These are phyloP conservation scores for Leptatherina wallacei DNA, from an alignment of 2,797 vertebrate genomes.

Conservation along the genomic window DNA sequence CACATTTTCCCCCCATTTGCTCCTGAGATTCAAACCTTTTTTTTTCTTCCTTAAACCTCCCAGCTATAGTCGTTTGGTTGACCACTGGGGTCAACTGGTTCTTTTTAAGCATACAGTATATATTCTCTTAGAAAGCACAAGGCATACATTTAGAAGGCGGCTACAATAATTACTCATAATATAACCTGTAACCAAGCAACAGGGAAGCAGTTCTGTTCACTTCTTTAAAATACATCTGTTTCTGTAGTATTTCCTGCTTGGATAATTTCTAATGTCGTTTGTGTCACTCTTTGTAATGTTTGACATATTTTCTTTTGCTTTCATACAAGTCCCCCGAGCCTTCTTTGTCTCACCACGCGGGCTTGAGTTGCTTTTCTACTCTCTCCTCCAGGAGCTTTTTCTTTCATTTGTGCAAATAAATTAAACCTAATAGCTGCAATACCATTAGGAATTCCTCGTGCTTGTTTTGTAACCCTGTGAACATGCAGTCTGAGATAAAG, in stretches of 20 bases:
- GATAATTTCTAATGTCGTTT: constrained; percentile 51
- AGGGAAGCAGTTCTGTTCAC: constrained; percentile 12
- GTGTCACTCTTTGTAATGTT: constrained; percentile 49
- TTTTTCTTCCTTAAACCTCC: constrained; percentile 12
- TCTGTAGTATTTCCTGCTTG: constrained; percentile 30
- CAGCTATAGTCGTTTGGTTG: constrained; percentile 37
- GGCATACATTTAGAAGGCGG: constrained; percentile 4
- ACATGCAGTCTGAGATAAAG: constrained; percentile 32
- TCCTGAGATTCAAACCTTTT: constrained; percentile 33
- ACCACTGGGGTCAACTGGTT: constrained; percentile 39
- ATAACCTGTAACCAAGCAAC: constrained; percentile 21
- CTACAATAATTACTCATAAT: constrained; percentile 5
- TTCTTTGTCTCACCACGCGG: constrained; percentile 53
- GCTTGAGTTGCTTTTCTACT: constrained; percentile 31
- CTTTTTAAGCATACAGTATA: constrained; percentile 13
- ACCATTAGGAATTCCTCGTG: constrained; percentile 45
- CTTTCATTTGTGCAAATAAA: constrained; percentile 58
- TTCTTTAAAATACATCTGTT: constrained; percentile 29
- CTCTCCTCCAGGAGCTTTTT: constrained; percentile 32
- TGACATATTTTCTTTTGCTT: constrained; percentile 56
- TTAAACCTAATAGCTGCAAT: constrained; percentile 62
- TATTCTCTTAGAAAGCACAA: constrained; percentile 20
- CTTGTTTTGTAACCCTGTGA: constrained; percentile 32
- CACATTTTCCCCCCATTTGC: constrained; percentile 42
- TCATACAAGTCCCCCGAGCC: constrained; percentile 40